phyloP scores from a whole-genome alignment of 1,140 invertebrate species.

The Pristionchus pacificus region DNA sequence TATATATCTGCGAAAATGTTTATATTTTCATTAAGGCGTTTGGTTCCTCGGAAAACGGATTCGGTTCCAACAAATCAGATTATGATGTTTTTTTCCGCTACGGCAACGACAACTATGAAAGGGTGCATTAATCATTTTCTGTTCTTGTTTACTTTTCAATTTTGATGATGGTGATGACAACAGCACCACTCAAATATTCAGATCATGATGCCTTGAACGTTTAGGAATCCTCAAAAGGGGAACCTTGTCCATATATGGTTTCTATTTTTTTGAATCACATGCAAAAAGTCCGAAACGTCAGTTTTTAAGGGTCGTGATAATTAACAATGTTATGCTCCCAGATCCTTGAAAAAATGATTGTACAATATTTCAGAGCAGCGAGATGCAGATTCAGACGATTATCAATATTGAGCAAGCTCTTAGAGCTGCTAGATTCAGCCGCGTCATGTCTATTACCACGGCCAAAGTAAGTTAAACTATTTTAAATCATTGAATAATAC shows the following conservation, averaged over 20 bases:
- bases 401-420: neutral
- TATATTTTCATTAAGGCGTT: slow-evolving; percentile 17
- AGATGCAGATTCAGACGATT: neutral
- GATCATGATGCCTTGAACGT: neutral
- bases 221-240: neutral
- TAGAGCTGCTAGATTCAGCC: neutral
- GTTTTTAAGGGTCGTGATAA: neutral
- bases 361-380: neutral
- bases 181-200: neutral
- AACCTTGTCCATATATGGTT: neutral
- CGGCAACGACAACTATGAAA: slow-evolving; percentile 6
- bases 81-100: slow-evolving; percentile 27
- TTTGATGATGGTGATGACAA: neutral
- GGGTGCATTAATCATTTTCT: neutral
- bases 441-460: neutral
- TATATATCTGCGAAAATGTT: too few relatives aligned
- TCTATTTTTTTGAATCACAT: neutral
- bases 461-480: neutral
- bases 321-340: neutral
- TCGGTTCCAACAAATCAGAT: slow-evolving; percentile 18
- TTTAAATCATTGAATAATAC: neutral
- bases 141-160: neutral
- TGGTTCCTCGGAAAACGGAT: slow-evolving; percentile 16
- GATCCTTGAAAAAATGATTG: neutral
- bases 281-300: too few relatives aligned